Base-by-base conservation (phyloP, 1,140 invertebrate genomes). In the Trypoxylus dichotomus region DNA sequence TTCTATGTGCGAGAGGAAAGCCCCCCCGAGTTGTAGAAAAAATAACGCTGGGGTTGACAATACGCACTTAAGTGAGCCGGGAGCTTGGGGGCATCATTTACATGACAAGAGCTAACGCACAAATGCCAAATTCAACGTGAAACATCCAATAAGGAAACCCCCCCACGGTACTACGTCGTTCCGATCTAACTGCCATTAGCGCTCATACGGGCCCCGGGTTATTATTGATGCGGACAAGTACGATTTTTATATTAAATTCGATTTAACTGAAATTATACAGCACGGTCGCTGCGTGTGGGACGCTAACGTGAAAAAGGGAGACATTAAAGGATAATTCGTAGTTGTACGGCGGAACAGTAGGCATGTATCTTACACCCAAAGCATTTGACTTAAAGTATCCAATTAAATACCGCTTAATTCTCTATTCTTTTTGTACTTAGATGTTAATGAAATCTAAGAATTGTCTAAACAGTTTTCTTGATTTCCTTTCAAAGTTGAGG, bases 51-150 rank as follows among this genome's bases (percentile, higher is more conserved):
- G 76, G 76, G 76, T 77, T 77, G 76, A 77, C 76, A 77, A 77
- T 77, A 74, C 76, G 76, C 68, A 77, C 76, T 77, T 78, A 78
- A 78, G 77, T 78, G 77, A 78, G 72, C 24, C 43, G 73, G 77
- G 58, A 37, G 77, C 77, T 29, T 24, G 72, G 77, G 77, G 77
- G 77, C 77, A 78, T 78, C 77, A 78, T 78, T 78, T 78, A 68
- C 77, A 78, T 78, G 73, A 78, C 77, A 78, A 78, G 77, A 68
- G 77, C 41, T 29, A 27, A 74, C 72, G 73, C 72, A 74, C 54
- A 75, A 54, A 32, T 54, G 72, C 74, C 77, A 78, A 78, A 78
- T 78, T 78, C 77, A 75, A 78, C 77, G 77, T 78, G 74, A 78
- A 78, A 78, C 77, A 78, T 78, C 77, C 74, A 78, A 78, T 78